Evolutionary conservation across 2,797 vertebrate genomes (phyloP), one percentile per base, ranked within the genome.

Genomic region (Tauraco hartlaubi): DNA sequence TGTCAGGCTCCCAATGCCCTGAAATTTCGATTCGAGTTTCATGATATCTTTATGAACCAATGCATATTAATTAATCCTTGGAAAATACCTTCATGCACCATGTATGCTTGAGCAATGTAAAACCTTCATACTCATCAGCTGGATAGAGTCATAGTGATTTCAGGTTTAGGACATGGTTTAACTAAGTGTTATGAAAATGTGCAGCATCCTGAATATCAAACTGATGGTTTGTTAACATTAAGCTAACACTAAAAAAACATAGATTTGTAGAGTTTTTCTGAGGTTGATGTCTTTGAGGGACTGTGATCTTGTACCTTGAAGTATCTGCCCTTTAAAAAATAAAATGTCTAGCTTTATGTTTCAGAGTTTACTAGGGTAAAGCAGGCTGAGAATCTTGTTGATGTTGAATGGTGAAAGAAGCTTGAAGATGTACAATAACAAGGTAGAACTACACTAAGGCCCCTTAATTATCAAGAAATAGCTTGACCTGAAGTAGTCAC

Each of bases 201-300:
- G 35, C 12, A 88, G 15, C 8, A 20, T 49, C 20, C 35, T 64
- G 46, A 58, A 17, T 68, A 37, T 48, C 46, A 26, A 33, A 25
- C 29, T 20, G 35, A 6, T 31, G 17, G 4, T 9, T 64, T 68
- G 18, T 31, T 33, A 49, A 21, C 7, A 7, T 23, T 2, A 35
- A 75, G 11, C 15, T 16, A 14, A 4, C 31, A n/a, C 15, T 35
- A 11, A 67, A 79, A 46, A 9, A 20, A 41, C 0, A 0, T 26
- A 6, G 8, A 9, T 52, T 66, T 41, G 17, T 66, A 68, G 26
- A 14, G 39, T 13, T 41, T 41, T 41, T 12, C 39, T 41, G 39
- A 6, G 20, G 13, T 33, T 90, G 15, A 15, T 29, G 55, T 20
- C 17, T 63, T 37, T 37, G 43, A 76, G 69, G n/a, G 14, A 33